These are phyloP conservation scores for Hoplostethus mediterraneus DNA, from an alignment of 2,797 vertebrate genomes.

Conservation along the genomic window DNA sequence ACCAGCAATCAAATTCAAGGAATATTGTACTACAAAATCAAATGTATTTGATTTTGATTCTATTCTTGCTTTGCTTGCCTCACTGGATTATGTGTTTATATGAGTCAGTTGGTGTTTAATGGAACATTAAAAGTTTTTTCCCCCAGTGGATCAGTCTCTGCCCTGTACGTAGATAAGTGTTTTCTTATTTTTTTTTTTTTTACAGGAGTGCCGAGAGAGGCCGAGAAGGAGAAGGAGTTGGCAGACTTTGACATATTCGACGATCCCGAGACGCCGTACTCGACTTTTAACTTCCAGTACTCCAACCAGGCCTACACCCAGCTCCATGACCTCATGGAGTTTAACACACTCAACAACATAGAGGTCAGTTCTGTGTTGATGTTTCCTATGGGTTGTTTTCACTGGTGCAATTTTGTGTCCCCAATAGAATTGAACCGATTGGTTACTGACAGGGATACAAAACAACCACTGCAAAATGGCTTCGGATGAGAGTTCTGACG, in stretches of 20 bases:
- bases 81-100: too few species aligned
- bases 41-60: too few species aligned
- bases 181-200: not conserved
- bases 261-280: conserved; percentile 93
- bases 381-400: not conserved
- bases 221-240: conserved; percentile 91
- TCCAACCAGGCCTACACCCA: conserved; percentile 92
- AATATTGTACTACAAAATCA: not conserved
- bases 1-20: not conserved
- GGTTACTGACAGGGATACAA: not conserved
- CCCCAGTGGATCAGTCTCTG: not conserved
- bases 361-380: conserved; percentile 82
- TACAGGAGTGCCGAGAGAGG: conserved; percentile 91
- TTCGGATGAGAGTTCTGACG: not conserved
- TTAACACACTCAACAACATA: conserved; percentile 98
- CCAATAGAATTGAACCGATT: too few species aligned
- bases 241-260: conserved; percentile 99
- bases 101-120: too few species aligned
- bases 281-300: conserved; percentile 99
- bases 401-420: too few species aligned
- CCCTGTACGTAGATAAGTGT: not conserved
- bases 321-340: conserved; percentile 97
- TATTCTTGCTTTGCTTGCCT: not conserved
- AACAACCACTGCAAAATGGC: not conserved
- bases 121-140: too few species aligned